Evolutionary conservation across 2,888 invertebrate species (phyloP), one percentile per base, ranked within the genome.

Genomic region (Lamellibrachia satsuma): DNA sequence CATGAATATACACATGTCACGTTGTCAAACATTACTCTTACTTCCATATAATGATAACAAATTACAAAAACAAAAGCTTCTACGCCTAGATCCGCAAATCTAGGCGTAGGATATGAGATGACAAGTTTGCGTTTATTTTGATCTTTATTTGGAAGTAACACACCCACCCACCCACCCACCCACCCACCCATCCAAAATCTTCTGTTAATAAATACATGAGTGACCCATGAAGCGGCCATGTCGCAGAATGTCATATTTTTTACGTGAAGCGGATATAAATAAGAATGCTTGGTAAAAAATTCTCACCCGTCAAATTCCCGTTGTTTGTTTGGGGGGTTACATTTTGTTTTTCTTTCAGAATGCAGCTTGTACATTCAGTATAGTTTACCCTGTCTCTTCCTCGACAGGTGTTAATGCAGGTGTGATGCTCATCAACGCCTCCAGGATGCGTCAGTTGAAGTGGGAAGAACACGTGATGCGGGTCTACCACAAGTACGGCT

Each of bases 391-490:
- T 15, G 75, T 15, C 15, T 75, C 75, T 75, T 22, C 75, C 22
- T 75, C 75, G 22, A 75, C 75, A 75, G 75, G 75, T 75, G 22
- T 75, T 75, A 75, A 75, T 75, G 75, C 75, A 75, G 75, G 75
- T 75, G 75, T 75, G 75, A 75, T 75, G 75, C 75, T 75, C 22
- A 75, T 75, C 22, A 75, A 75, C 22, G 75, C 75, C 75, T 22
- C 75, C n/a, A 75, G 11, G 6, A 75, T 75, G 75, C 75, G 75
- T n/a, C 15, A 22, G 75, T 75, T 11, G 22, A 75, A 75, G 22
- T 75, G 75, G 75, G 75, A 75, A 75, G 75, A 75, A 15, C 75
- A 75, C 75, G 75, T 75, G 75, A 75, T 75, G 75, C 75, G 75
- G 6, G 75, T 75, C 2, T 75, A 75, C 75, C 75, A 75, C 75